phyloP scores from a whole-genome alignment of 2,797 vertebrate species.

The Hoplostethus atlanticus region DNA sequence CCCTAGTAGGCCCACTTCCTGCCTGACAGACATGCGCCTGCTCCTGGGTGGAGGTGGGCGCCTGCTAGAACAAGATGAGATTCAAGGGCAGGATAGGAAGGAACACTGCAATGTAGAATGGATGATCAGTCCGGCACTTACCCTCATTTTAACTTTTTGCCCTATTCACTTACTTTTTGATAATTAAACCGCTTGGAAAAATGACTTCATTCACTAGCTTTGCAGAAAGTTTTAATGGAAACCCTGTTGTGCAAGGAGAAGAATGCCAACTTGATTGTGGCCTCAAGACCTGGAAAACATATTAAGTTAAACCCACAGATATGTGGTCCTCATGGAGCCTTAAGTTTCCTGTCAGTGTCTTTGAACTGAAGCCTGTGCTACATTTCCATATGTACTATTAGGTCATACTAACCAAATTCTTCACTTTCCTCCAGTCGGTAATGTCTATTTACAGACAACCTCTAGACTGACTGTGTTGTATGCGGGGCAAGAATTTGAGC shows the following conservation, averaged over 20 bases:
- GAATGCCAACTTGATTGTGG: conserved; percentile 66
- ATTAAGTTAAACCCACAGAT: conserved; percentile 72
- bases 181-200: conserved; percentile 54
- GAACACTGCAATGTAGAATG: conserved; percentile 23
- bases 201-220: conserved; percentile 70
- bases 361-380: conserved; percentile 55
- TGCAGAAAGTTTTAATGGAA: conserved; percentile 63
- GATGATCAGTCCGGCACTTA: conserved; percentile 20
- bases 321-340: conserved; percentile 65
- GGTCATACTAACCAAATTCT: conserved; percentile 61
- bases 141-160: conserved; percentile 43
- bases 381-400: conserved; percentile 72
- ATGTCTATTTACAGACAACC: conserved; percentile 63
- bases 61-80: conserved; percentile 25
- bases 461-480: conserved; percentile 45
- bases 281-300: conserved; percentile 75
- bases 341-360: conserved; percentile 57
- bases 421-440: conserved; percentile 70
- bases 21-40: conserved; percentile 34
- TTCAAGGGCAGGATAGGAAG: conserved; percentile 17
- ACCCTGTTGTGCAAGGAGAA: conserved; percentile 47
- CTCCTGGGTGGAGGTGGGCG: conserved; percentile 8
- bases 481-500: conserved; percentile 9
- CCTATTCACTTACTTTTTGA: conserved; percentile 51
- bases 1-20: conserved; percentile 50